Evolutionary conservation across 2,888 invertebrate species (phyloP).

Genomic region (Rapana venosa): DNA sequence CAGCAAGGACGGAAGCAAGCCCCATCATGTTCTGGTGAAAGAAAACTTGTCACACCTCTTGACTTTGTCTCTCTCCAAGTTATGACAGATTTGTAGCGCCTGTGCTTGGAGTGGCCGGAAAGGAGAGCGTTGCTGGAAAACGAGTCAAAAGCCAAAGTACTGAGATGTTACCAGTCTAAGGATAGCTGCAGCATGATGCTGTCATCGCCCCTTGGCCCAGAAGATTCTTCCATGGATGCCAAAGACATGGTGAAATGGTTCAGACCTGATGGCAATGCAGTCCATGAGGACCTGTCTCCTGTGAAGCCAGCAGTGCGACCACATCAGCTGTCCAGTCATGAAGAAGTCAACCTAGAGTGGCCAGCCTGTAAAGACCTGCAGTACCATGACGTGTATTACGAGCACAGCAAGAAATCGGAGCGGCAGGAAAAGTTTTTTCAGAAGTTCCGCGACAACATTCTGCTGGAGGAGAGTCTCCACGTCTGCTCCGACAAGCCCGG

Average conservation of each 20-base stretch:
- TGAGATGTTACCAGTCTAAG: conserved; percentile 62
- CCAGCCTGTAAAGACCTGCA: conserved; percentile 60
- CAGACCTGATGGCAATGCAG: conserved; percentile 62
- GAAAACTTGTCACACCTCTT: neutral
- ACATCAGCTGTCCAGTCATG: conserved; percentile 36
- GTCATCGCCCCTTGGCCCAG: conserved; percentile 63
- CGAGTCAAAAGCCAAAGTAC: conserved; percentile 61
- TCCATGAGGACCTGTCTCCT: conserved; percentile 59
- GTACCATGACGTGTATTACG: conserved; percentile 63
- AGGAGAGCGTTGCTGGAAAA: conserved; percentile 57
- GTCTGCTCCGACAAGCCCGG: conserved; percentile 38
- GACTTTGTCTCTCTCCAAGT: neutral
- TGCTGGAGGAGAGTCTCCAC: conserved; percentile 43
- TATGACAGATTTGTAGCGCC: conserved; percentile 54
- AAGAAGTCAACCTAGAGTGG: conserved; percentile 51
- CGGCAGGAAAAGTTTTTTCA: conserved; percentile 61
- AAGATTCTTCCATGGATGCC: conserved; percentile 60
- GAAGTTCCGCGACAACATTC: conserved; percentile 56
- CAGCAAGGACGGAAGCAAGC: neutral
- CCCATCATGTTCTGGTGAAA: neutral
- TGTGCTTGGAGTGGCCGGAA: conserved; percentile 63
- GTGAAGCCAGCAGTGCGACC: conserved; percentile 43
- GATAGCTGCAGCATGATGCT: conserved; percentile 66
- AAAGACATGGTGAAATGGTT: conserved; percentile 61
- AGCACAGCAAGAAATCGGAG: conserved; percentile 50